phyloP scores from a whole-genome alignment of 1,140 invertebrate species.

The Epicauta chinensis region DNA sequence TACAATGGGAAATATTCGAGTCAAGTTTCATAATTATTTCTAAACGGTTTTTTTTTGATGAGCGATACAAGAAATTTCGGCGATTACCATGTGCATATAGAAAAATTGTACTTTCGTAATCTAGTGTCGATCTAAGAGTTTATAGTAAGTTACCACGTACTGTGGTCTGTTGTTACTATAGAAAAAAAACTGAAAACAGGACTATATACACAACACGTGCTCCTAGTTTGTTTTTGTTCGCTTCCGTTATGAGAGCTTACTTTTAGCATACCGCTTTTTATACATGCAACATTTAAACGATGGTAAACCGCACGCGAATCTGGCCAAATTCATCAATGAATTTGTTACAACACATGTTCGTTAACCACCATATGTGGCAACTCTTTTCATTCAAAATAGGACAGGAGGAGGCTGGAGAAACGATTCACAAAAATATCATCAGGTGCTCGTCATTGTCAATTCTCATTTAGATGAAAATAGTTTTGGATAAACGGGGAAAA shows the following conservation, averaged over 20 bases:
- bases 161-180: neutral
- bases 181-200: too few relatives aligned
- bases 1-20: too few relatives aligned
- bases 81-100: too few relatives aligned
- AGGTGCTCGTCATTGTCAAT: neutral
- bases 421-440: too few relatives aligned
- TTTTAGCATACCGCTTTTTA: constrained; percentile 9
- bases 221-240: constrained; percentile 27
- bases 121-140: too few relatives aligned
- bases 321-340: constrained; percentile 11
- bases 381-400: neutral
- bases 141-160: neutral
- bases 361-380: neutral
- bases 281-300: neutral
- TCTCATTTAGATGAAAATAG: too few relatives aligned
- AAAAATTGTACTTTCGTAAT: too few relatives aligned
- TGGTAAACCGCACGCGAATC: constrained; percentile 12
- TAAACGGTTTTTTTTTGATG: too few relatives aligned
- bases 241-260: constrained; percentile 19
- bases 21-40: too few relatives aligned
- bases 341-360: constrained; percentile 7
- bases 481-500: too few relatives aligned
- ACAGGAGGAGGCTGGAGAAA: neutral
- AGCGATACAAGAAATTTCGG: too few relatives aligned
- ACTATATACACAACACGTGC: constrained; percentile 24